These are phyloP conservation scores for Neoitamus cyanurus DNA, from an alignment of 2,888 invertebrate species.

Conservation along the genomic window DNA sequence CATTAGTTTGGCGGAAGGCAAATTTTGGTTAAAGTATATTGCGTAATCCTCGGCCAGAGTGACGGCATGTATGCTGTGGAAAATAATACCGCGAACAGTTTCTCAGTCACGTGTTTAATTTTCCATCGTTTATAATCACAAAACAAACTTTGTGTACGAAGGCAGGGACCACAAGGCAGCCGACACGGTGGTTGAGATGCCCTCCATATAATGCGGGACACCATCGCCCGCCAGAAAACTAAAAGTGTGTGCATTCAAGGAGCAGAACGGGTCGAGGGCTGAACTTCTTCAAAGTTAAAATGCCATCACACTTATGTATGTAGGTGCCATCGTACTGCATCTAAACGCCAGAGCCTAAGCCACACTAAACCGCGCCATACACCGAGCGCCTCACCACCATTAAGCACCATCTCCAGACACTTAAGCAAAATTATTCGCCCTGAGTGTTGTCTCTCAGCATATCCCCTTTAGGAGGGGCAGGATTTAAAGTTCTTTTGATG, in stretches of 20 bases:
- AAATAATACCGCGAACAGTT: conserved; percentile 25
- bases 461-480: neutral
- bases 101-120: conserved; percentile 41
- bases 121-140: conserved; percentile 40
- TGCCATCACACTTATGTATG: conserved; percentile 39
- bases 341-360: neutral
- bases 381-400: neutral
- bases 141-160: conserved; percentile 18
- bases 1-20: neutral
- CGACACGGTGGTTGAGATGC: neutral
- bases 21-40: neutral
- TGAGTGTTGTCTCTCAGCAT: conserved; percentile 32
- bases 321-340: conserved; percentile 17
- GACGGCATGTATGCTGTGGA: neutral
- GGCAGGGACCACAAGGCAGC: neutral
- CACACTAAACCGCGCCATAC: neutral
- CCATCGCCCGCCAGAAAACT: neutral
- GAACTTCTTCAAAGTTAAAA: conserved; percentile 40
- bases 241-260: conserved; percentile 26
- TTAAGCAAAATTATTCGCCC: conserved; percentile 22
- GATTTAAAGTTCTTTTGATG: conserved; percentile 37
- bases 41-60: conserved; percentile 24
- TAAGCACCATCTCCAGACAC: conserved; percentile 1
- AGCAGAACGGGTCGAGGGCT: conserved; percentile 21
- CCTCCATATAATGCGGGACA: neutral